Conservation (phyloP, 2,797 vertebrate genomes). For the Borostomias antarcticus region DNA sequence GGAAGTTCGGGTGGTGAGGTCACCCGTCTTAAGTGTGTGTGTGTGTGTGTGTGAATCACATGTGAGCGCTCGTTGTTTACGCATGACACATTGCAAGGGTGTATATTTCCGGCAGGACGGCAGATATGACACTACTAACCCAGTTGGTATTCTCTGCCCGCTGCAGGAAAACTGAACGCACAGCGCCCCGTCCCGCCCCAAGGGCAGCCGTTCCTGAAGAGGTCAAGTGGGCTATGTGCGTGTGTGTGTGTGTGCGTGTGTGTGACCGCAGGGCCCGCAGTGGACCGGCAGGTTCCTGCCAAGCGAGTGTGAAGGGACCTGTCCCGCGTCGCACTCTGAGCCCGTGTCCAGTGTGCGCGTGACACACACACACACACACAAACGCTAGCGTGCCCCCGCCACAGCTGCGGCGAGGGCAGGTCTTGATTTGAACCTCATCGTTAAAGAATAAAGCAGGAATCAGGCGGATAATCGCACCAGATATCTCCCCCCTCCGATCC, state of each 20-base stretch:
- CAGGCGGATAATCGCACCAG: slow-evolving; percentile 71
- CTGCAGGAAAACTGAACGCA: slow-evolving; percentile 44
- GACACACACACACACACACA: slow-evolving; percentile 11
- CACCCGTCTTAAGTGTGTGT: neutral
- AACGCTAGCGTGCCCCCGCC: slow-evolving; percentile 45
- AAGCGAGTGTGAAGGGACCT: slow-evolving; percentile 20
- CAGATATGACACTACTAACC: neutral
- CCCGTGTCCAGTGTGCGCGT: slow-evolving; percentile 14
- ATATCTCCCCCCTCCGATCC: slow-evolving; percentile 52
- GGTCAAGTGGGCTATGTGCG: slow-evolving; percentile 51
- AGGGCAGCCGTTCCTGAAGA: slow-evolving; percentile 56
- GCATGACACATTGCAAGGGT: neutral
- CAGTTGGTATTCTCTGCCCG: slow-evolving; percentile 35
- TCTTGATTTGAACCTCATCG: slow-evolving; percentile 58
- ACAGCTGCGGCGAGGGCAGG: slow-evolving; percentile 54
- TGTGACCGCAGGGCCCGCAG: neutral
- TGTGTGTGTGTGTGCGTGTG: slow-evolving; percentile 11
- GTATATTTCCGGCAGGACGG: neutral
- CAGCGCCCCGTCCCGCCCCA: slow-evolving; percentile 52
- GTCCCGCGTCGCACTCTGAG: slow-evolving; percentile 41
- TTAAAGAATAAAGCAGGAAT: slow-evolving; percentile 70
- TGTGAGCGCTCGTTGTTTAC: neutral
- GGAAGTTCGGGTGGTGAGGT: neutral
- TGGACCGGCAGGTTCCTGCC: slow-evolving; percentile 32
- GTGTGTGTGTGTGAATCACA: neutral